Percentiles rank a stretch among this genome's conserved stretches.
Evolutionary conservation across 2,113 vertebrate genomes (phyloP).

Genomic region (Poeciliopsis occidentalis): DNA sequence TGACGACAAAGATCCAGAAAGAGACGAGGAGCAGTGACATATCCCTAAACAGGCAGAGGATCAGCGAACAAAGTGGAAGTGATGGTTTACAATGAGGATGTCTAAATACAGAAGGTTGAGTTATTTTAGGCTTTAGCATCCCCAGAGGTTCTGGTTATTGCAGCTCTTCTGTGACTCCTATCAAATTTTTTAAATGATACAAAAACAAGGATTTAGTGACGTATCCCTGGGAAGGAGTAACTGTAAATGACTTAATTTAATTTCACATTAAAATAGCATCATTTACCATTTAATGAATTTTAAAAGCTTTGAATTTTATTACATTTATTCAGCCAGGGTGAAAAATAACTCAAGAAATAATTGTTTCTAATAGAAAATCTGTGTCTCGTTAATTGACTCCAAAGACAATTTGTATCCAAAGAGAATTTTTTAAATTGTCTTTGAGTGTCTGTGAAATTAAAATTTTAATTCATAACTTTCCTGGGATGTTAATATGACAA

Average conservation of each 20-base stretch:
- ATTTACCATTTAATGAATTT: neutral
- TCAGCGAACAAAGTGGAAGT: conserved; percentile 45
- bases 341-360: neutral
- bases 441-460: neutral
- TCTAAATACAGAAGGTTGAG: conserved; percentile 16
- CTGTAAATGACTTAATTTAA: neutral
- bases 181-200: neutral
- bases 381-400: neutral
- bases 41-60: conserved; percentile 49
- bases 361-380: neutral
- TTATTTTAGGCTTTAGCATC: conserved; percentile 12
- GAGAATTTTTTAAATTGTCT: neutral
- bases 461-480: neutral
- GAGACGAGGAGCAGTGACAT: conserved; percentile 38
- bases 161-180: neutral
- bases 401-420: neutral
- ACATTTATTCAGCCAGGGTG: neutral
- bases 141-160: neutral
- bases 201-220: neutral
- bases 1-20: conserved; percentile 52
- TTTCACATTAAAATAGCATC: neutral
- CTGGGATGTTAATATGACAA: neutral
- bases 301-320: neutral
- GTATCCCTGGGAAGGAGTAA: neutral
- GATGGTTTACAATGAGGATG: conserved; percentile 29